Percentiles rank a stretch among this genome's conserved stretches.
Conservation (phyloP, 2,797 vertebrate genomes). For the Hydrolagus colliei region DNA sequence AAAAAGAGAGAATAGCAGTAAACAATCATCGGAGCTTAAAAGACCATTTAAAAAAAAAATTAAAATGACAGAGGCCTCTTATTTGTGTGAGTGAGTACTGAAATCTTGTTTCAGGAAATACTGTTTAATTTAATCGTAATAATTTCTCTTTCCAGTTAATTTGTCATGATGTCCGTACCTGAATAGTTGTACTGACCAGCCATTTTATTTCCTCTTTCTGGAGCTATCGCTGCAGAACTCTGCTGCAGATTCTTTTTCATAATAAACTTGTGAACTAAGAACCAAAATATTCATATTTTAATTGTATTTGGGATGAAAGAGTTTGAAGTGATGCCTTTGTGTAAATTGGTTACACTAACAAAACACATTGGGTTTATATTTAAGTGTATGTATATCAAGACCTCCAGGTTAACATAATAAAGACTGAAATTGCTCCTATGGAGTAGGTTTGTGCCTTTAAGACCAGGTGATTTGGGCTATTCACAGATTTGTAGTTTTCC, state of each 20-base stretch:
- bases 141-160: slow-evolving; percentile 61
- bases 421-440: slow-evolving; percentile 51
- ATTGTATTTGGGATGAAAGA: slow-evolving; percentile 58
- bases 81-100: slow-evolving; percentile 62
- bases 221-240: slow-evolving; percentile 54
- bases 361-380: slow-evolving; percentile 42
- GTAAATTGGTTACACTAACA: slow-evolving; percentile 50
- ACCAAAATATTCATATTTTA: slow-evolving; percentile 61
- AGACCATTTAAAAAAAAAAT: slow-evolving; percentile 61
- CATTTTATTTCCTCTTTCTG: slow-evolving; percentile 56
- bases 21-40: slow-evolving; percentile 69
- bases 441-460: slow-evolving; percentile 36
- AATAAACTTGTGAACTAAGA: slow-evolving; percentile 73
- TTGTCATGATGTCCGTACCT: slow-evolving; percentile 59
- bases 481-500: background rate
- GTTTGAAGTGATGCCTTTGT: slow-evolving; percentile 50
- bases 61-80: slow-evolving; percentile 59
- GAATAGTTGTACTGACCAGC: slow-evolving; percentile 65
- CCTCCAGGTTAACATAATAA: slow-evolving; percentile 60
- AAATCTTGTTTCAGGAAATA: slow-evolving; percentile 69
- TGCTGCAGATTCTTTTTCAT: slow-evolving; percentile 63
- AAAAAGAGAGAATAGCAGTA: slow-evolving; percentile 58
- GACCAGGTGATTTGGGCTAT: background rate
- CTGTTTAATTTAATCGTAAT: slow-evolving; percentile 69
- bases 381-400: slow-evolving; percentile 59